Evolutionary conservation across 2,113 vertebrate species (phyloP), one percentile per base, ranked within the genome.

Genomic region (Varanus salvator): DNA sequence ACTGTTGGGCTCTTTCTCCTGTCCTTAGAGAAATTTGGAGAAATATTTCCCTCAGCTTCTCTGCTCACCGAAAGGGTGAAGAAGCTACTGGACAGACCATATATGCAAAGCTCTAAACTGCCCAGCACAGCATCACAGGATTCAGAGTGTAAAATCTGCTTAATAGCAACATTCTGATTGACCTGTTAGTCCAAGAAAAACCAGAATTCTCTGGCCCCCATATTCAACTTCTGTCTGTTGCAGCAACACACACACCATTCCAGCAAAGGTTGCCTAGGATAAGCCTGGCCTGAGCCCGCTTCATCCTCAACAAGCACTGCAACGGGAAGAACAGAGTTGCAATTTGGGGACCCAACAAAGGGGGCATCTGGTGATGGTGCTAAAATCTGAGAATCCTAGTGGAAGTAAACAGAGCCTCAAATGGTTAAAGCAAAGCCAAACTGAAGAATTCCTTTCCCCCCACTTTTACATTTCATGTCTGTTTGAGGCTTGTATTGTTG

Each of bases 401-500:
- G 25, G 14, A 75, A 77, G 77, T 44, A 87, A 44, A 76, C 6
- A 80, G 94, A 83, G 75, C 87, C 69, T 80, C 90, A 94, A 95
- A 96, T 90, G 89, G 93, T 90, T 93, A 94, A 94, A 1, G 0
- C 69, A 91, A 94, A 95, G 68, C 90, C 85, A 38, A 92, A 91
- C 80, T 69, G 89, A 94, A 95, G 95, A 91, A 84, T 95, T 54
- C 38, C 86, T 94, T 94, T 95, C 34, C 21, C 21, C 31, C 17
- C 90, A 91, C 60, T 87, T 93, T 94, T 90, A 69, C 91, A 91
- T 96, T 96, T 95, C 87, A 74, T 29, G 94, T 94, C 93, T 89
- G 87, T 93, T 95, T 91, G 82, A 93, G 94, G 44, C 54, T 89
- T 95, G 72, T 95, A 92, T 95, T 97, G 92, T 95, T 97, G 94